These are phyloP conservation scores for Dromas ardeola DNA, from an alignment of 2,113 vertebrate species.

Conservation along the genomic window DNA sequence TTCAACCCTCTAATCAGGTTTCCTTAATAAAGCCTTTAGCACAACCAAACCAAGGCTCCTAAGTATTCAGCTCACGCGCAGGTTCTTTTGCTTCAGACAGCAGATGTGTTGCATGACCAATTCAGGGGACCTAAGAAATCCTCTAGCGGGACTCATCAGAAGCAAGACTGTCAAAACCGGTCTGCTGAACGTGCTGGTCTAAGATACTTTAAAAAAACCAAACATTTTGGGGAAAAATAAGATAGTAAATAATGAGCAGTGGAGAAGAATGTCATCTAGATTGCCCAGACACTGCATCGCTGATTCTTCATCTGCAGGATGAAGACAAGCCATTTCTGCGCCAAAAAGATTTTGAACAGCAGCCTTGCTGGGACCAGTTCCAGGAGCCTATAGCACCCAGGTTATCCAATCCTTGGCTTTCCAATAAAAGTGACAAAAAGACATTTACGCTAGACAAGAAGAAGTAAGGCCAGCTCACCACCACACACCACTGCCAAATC, in stretches of 20 bases:
- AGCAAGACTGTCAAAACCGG: constrained; percentile 30
- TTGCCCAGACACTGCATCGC: neutral
- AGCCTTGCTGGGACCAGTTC: neutral
- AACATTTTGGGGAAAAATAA: neutral
- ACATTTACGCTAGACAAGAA: neutral
- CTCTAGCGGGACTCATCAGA: constrained; percentile 39
- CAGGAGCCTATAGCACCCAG: neutral
- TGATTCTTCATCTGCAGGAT: neutral
- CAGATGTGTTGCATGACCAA: constrained; percentile 52
- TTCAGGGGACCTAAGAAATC: constrained; percentile 41
- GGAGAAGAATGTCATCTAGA: neutral
- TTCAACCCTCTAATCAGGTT: constrained; percentile 2
- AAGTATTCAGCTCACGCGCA: constrained; percentile 56
- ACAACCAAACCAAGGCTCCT: constrained; percentile 7
- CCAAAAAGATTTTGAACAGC: neutral
- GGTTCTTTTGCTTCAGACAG: constrained; percentile 48
- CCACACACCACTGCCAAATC: neutral
- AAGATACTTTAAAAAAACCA: neutral
- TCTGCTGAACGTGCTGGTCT: neutral
- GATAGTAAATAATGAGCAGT: neutral
- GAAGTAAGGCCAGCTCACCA: neutral
- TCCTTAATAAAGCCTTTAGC: constrained; percentile 4
- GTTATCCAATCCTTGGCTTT: neutral
- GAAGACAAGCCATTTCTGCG: neutral
- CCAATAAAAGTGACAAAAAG: neutral